Conservation (phyloP, 2,113 vertebrate genomes). For the Dipodomys spectabilis region DNA sequence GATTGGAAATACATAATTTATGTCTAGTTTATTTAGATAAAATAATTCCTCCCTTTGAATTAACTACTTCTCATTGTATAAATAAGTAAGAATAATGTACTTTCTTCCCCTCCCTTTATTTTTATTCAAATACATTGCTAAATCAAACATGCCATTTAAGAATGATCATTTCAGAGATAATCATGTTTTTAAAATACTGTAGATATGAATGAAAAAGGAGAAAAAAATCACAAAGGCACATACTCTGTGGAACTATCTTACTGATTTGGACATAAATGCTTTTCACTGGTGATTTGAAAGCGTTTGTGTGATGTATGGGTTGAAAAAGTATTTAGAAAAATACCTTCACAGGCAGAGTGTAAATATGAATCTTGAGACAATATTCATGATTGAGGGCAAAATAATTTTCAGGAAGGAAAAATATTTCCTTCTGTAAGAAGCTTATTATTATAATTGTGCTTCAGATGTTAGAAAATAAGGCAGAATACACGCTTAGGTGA, state of each 20-base stretch:
- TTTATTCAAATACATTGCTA: not conserved
- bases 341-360: slow-evolving; percentile 24
- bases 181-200: not conserved
- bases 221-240: not conserved
- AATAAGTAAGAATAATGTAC: not conserved
- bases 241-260: not conserved
- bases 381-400: slow-evolving; percentile 55
- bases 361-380: slow-evolving; percentile 51
- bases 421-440: slow-evolving; percentile 57
- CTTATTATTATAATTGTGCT: slow-evolving; percentile 39
- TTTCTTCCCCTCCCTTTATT: not conserved
- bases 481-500: not conserved
- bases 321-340: slow-evolving; percentile 45
- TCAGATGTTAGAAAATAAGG: slow-evolving; percentile 56
- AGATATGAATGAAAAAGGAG: not conserved
- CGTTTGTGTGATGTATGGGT: not conserved
- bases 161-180: not conserved
- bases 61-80: not conserved
- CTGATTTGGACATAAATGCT: not conserved
- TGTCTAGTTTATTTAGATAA: slow-evolving; percentile 30
- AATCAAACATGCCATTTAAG: slow-evolving; percentile 8
- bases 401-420: slow-evolving; percentile 61
- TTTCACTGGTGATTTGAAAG: slow-evolving; percentile 9
- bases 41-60: slow-evolving; percentile 20
- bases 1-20: slow-evolving; percentile 16